Conservation (phyloP, 1,140 invertebrate genomes). For the Diuraphis noxia region DNA sequence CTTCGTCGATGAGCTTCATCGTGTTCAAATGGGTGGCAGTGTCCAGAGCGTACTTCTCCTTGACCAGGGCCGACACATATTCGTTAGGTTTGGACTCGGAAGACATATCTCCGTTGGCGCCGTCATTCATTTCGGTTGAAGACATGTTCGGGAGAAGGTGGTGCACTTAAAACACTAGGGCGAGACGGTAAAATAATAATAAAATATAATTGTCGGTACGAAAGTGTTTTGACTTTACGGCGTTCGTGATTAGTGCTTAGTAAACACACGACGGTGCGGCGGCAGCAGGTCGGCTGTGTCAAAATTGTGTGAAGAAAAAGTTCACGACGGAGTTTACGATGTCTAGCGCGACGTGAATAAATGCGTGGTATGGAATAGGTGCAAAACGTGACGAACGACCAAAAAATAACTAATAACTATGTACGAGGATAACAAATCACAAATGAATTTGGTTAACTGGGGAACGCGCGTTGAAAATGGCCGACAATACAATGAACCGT, state of each 20-base stretch:
- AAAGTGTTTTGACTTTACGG: neutral
- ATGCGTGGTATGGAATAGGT: neutral
- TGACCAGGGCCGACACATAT: conserved; percentile 74
- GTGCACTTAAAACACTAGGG: neutral
- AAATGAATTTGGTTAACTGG: neutral
- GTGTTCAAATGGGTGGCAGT: conserved; percentile 71
- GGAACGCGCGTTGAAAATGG: conserved; percentile 8
- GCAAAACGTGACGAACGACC: neutral
- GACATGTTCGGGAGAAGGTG: neutral
- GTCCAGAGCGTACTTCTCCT: conserved; percentile 75
- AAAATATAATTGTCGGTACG: neutral
- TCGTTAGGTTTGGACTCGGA: conserved; percentile 71
- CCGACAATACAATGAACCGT: conserved; percentile 13
- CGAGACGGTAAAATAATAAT: neutral
- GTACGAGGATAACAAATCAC: neutral
- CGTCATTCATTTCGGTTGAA: conserved; percentile 33
- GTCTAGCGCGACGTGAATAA: neutral
- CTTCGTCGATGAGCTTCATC: conserved; percentile 72
- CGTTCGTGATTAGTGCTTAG: neutral
- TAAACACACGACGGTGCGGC: neutral
- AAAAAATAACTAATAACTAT: neutral
- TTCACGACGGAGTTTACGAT: no score
- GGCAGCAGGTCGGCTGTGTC: neutral
- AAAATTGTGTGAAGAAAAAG: neutral
- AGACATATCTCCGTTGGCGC: conserved; percentile 56